These are phyloP conservation scores for Caenorhabditis tropicalis DNA, from an alignment of 1,140 invertebrate species.

Conservation along the genomic window DNA sequence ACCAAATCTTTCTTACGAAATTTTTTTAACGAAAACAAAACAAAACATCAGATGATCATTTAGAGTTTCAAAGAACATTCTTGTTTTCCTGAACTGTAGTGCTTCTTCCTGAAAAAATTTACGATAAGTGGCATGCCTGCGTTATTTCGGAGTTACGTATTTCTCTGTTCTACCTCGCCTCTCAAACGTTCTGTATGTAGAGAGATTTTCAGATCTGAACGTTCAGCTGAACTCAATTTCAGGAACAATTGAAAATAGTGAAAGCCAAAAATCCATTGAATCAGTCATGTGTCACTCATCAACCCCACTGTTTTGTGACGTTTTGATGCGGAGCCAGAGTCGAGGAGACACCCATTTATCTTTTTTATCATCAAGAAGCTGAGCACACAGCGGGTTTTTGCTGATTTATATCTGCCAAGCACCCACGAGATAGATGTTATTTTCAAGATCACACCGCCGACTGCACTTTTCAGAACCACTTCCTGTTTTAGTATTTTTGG, in stretches of 20 bases:
- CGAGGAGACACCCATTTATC: slow-evolving; percentile 28
- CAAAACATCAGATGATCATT: too few relatives aligned
- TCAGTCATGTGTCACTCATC: slow-evolving; percentile 35
- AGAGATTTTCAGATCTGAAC: too few relatives aligned
- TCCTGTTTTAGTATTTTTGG: background rate
- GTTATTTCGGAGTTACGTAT: slow-evolving; percentile 4
- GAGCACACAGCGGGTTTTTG: slow-evolving; percentile 34
- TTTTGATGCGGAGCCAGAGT: slow-evolving; percentile 15
- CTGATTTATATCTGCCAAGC: slow-evolving; percentile 26
- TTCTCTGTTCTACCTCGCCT: background rate
- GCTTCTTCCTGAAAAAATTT: too few relatives aligned
- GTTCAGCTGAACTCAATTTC: background rate
- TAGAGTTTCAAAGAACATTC: background rate
- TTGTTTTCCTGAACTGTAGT: background rate
- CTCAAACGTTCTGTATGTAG: too few relatives aligned
- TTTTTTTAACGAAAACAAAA: too few relatives aligned
- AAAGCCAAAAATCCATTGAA: background rate
- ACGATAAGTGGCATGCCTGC: background rate
- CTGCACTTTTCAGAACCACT: slow-evolving; percentile 7
- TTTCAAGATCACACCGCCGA: background rate
- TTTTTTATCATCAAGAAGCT: slow-evolving; percentile 41
- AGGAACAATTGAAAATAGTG: background rate
- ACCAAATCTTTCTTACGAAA: too few relatives aligned
- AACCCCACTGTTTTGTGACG: slow-evolving; percentile 29
- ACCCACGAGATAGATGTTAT: slow-evolving; percentile 28